Evolutionary conservation across 2,888 invertebrate species (phyloP).

Genomic region (Antheraea assamensis): DNA sequence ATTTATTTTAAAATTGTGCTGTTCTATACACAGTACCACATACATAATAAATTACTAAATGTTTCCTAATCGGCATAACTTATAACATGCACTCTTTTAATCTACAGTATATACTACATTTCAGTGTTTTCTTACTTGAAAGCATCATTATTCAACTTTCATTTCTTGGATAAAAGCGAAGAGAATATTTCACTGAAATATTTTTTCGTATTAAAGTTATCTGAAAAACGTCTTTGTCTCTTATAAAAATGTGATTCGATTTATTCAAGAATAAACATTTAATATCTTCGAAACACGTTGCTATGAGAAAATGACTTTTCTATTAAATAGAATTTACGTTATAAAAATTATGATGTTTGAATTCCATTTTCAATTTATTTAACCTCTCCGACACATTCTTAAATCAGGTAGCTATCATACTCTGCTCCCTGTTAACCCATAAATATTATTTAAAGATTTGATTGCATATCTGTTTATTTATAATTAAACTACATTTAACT

Average conservation of each 20-base stretch:
- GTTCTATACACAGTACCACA: too few relatives aligned
- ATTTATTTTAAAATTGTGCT: too few relatives aligned
- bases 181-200: not conserved
- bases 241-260: constrained; percentile 1
- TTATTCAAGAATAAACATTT: not conserved
- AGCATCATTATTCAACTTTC: not conserved
- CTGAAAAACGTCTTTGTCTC: not conserved
- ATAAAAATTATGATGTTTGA: too few relatives aligned
- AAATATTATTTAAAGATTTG: not conserved
- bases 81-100: not conserved
- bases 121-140: not conserved
- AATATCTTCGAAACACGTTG: not conserved
- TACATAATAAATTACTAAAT: too few relatives aligned
- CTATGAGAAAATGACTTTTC: not conserved
- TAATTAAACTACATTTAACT: too few relatives aligned
- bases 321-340: not conserved
- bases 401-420: not conserved
- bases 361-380: not conserved
- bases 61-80: not conserved
- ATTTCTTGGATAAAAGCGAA: not conserved
- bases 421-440: too few relatives aligned
- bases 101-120: not conserved
- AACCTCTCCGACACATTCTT: not conserved
- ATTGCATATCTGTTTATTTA: not conserved
- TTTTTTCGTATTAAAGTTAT: not conserved